phyloP scores from a whole-genome alignment of 2,113 vertebrate genomes.

The Furnarius figulus region DNA sequence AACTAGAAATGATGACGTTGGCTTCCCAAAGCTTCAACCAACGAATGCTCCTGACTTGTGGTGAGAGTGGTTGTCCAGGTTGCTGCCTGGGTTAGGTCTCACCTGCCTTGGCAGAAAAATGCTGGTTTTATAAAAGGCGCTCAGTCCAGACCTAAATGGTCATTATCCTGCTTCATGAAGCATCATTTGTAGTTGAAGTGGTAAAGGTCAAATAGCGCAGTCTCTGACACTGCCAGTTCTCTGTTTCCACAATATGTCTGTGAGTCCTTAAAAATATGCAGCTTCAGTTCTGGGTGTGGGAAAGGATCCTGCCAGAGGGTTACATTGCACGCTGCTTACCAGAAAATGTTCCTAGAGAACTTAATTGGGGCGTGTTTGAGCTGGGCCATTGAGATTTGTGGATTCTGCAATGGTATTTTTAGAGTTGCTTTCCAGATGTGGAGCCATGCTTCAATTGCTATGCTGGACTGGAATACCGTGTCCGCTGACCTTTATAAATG shows the following conservation, averaged over 20 bases:
- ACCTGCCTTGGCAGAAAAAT: neutral
- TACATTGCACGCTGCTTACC: neutral
- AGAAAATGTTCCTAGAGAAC: neutral
- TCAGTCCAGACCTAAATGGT: neutral
- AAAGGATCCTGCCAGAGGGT: neutral
- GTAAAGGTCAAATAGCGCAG: fast-evolving
- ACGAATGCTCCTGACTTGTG: neutral
- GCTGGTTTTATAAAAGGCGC: neutral
- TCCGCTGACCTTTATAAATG: neutral
- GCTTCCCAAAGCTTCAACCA: neutral
- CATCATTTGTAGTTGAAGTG: neutral
- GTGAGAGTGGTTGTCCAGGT: neutral
- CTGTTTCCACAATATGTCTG: neutral
- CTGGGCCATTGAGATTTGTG: neutral
- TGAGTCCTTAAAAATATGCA: neutral
- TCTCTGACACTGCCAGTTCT: neutral
- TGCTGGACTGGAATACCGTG: neutral
- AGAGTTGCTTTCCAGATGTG: neutral
- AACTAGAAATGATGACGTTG: neutral
- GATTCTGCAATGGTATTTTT: neutral
- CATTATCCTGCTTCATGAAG: neutral
- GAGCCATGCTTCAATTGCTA: neutral
- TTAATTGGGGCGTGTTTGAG: neutral
- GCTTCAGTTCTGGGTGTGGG: neutral
- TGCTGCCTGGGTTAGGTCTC: neutral